phyloP scores from a whole-genome alignment of 2,113 vertebrate species.

The Pygoscelis antarcticus region DNA sequence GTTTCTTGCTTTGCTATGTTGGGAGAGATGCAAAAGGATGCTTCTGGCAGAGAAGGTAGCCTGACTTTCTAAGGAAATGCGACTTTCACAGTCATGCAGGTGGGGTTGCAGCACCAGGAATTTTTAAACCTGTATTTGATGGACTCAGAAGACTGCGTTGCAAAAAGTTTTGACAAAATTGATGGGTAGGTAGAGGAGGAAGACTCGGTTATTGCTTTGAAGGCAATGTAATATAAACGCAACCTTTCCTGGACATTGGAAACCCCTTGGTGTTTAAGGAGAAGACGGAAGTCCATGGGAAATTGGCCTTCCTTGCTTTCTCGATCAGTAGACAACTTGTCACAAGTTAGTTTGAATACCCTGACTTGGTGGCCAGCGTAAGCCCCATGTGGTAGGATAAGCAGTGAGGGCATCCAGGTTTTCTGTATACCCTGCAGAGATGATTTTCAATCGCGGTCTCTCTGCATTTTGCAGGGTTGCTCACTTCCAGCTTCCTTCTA shows the following conservation, averaged over 20 bases:
- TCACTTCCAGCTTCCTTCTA: neutral
- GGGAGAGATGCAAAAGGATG: neutral
- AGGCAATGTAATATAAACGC: neutral
- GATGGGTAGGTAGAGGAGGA: neutral
- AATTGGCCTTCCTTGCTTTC: neutral
- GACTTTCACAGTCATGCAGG: neutral
- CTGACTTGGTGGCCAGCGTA: neutral
- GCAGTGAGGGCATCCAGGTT: neutral
- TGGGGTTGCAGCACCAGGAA: neutral
- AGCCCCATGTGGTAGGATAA: neutral
- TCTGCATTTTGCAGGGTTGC: neutral
- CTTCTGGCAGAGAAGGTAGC: neutral
- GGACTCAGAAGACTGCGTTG: fast-evolving
- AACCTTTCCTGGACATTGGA: neutral
- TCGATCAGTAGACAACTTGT: neutral
- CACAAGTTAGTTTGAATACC: neutral
- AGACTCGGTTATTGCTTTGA: neutral
- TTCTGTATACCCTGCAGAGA: neutral
- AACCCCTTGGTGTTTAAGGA: neutral
- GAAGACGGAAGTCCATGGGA: neutral
- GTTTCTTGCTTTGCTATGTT: neutral
- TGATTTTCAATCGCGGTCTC: neutral
- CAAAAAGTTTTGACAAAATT: neutral
- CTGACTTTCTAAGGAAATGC: neutral
- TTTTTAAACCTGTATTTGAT: neutral